Evolutionary conservation across 2,797 vertebrate genomes (phyloP), one percentile per base, ranked within the genome.

Genomic region (Yasuhikotakia modesta): DNA sequence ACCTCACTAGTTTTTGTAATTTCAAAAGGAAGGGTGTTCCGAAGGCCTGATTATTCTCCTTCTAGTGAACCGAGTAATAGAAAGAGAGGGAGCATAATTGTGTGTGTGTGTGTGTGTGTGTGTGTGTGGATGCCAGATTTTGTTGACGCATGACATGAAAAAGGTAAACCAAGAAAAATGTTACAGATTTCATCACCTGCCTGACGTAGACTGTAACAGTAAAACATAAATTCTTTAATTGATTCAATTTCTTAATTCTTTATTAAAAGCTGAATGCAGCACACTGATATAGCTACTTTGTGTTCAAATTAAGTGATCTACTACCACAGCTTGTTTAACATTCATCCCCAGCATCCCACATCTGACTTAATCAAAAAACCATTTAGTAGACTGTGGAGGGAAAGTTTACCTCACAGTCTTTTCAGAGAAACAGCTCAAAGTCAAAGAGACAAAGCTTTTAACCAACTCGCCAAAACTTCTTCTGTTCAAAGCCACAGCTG

Each of bases 1-100:
- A 8, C 11, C 55, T 65, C 45, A 14, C 48, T 16, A 11, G 17
- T 63, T 63, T 35, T 39, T 11, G 35, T 19, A 63, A 63, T 63
- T 75, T 64, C 24, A 52, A 30, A 53, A 30, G n/a, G 46, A 65
- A 73, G 57, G 43, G 45, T 21, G 58, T 69, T 58, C 65, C 22
- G 43, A 68, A 45, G 22, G 1, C 2, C 52, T 76, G 53, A 60
- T 50, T 70, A 39, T 46, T 70, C 66, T 30, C 55, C 46, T 43
- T 46, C 70, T 32, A 12, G 14, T 46, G 32, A 66, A 66, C 19
- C 19, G 30, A 8, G 14, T 17, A n/a, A 61, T n/a, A 24, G 2
- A 17, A 17, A 32, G 16, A 61, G 6, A 61, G 22, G 13, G 67
- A 50, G 39, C 17, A 27, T 68, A n/a, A 27, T 16, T 48, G 45